A percentile compares a stretch with the other conserved stretches of the same genome.
These are phyloP conservation scores for Apogon talboti DNA, from an alignment of 2,797 vertebrate genomes.

Conservation along the genomic window DNA sequence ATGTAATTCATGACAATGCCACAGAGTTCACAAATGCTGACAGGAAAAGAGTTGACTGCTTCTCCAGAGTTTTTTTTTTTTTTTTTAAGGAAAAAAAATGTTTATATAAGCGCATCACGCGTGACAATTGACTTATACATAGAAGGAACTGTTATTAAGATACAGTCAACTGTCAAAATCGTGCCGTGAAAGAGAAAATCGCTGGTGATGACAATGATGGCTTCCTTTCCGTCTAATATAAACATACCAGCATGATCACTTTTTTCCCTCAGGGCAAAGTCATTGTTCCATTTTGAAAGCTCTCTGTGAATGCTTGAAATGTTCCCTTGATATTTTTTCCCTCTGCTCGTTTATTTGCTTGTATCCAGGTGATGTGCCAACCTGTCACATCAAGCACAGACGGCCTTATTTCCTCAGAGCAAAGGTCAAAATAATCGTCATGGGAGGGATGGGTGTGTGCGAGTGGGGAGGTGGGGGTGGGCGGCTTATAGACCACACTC, in stretches of 20 bases:
- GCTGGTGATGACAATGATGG: constrained; percentile 84
- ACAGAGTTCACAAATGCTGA: constrained; percentile 63
- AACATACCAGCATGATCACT: constrained; percentile 88
- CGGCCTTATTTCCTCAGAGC: constrained; percentile 72
- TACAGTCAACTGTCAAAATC: constrained; percentile 74
- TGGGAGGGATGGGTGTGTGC: constrained; percentile 41
- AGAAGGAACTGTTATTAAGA: constrained; percentile 75
- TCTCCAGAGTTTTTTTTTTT: constrained; percentile 29
- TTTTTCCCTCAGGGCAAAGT: constrained; percentile 76
- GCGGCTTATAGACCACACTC: constrained; percentile 29
- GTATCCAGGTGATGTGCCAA: constrained; percentile 83
- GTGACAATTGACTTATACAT: constrained; percentile 72
- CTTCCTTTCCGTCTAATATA: constrained; percentile 87
- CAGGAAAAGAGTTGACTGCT: constrained; percentile 47
- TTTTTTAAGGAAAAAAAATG: constrained; percentile 44
- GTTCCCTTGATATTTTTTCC: constrained; percentile 78
- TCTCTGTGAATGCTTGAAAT: constrained; percentile 82
- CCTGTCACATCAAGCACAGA: constrained; percentile 78
- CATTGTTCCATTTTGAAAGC: constrained; percentile 86
- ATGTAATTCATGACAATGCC: constrained; percentile 25
- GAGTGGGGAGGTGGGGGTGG: background rate
- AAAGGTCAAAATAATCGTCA: constrained; percentile 79
- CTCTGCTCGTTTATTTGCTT: constrained; percentile 75
- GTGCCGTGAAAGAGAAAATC: constrained; percentile 74
- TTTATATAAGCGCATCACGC: constrained; percentile 70